These are phyloP conservation scores for Meghimatium bilineatum DNA, from an alignment of 2,888 invertebrate species.

Conservation along the genomic window DNA sequence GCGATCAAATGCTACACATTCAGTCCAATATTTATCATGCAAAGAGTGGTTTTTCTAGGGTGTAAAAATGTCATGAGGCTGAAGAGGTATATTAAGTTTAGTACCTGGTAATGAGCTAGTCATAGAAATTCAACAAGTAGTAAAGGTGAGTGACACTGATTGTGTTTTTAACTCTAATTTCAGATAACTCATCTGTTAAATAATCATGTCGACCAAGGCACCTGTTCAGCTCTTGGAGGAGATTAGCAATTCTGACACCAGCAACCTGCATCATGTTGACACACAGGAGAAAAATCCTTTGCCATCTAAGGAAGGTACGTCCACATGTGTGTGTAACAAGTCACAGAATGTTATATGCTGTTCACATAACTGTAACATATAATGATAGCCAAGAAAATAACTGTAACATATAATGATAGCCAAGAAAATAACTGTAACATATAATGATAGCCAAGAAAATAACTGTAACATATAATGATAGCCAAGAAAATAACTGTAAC, in stretches of 20 bases:
- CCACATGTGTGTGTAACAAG: background rate
- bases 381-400: background rate
- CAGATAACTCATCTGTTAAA: background rate
- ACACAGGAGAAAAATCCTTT: slow-evolving; percentile 61
- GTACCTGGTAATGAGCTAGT: too few relatives aligned
- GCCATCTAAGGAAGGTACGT: slow-evolving; percentile 59
- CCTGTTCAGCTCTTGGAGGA: slow-evolving; percentile 52
- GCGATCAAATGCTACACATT: too few relatives aligned
- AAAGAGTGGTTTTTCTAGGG: too few relatives aligned
- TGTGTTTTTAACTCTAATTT: background rate
- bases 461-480: too few relatives aligned
- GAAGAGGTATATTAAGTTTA: too few relatives aligned
- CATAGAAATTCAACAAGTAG: background rate
- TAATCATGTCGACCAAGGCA: slow-evolving; percentile 17
- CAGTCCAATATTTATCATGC: too few relatives aligned
- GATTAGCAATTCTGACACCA: slow-evolving; percentile 51
- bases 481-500: too few relatives aligned
- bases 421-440: too few relatives aligned
- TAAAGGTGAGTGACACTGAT: background rate
- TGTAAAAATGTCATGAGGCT: too few relatives aligned
- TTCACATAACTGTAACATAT: background rate
- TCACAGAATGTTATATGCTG: background rate
- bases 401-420: too few relatives aligned
- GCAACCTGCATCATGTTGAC: slow-evolving; percentile 57
- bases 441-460: too few relatives aligned